Evolutionary conservation across 1,140 invertebrate species (phyloP), one percentile per base, ranked within the genome.

Genomic region (Drosophila neocordata): DNA sequence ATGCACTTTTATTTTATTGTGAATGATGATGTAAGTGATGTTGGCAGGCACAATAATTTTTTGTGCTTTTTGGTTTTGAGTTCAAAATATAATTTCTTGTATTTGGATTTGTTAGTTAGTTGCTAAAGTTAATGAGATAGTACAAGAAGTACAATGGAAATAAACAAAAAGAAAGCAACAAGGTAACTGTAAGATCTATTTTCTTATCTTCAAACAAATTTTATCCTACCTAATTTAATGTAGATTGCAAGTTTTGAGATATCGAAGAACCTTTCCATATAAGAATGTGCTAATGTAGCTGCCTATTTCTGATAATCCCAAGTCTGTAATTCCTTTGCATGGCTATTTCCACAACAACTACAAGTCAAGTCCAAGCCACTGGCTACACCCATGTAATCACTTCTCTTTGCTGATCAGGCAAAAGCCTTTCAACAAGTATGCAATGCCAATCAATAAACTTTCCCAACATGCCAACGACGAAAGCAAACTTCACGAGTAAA

Each of bases 1-100:
- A 79, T 83, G 76, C 79, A 83, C 84, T 89, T 88, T 88, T 88
- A 88, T 88, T 88, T 88, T 88, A 88, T 88, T 88, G 83, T 88
- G 83, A 88, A 89, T 88, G 83, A 88, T 88, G 82, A 85, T 85
- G 82, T 85, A 85, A 85, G 87, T 85, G 78, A 87, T 87, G 82
- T 78, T 88, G 82, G 83, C 79, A 81, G 71, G 74, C 71, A 61
- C 74, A 73, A 57, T 48, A 15, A 48, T 48, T 48, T 48, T 48
- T 7, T 13, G 12, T 31, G 4, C 7, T 31, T 31, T 31, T 1
- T 31, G 7, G 1, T 31, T 31, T 31, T 6, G 27, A 6, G 27
- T 31, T 31, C 5, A 31, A 31, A 31, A 31, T 5, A 8, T 44
- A 15, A 13, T 38, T 37, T 37, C 35, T 12, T 37, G 2, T 37